A percentile compares a stretch with the other conserved stretches of the same genome.
Evolutionary conservation across 2,888 invertebrate species (phyloP).

Genomic region (Seira ritae): DNA sequence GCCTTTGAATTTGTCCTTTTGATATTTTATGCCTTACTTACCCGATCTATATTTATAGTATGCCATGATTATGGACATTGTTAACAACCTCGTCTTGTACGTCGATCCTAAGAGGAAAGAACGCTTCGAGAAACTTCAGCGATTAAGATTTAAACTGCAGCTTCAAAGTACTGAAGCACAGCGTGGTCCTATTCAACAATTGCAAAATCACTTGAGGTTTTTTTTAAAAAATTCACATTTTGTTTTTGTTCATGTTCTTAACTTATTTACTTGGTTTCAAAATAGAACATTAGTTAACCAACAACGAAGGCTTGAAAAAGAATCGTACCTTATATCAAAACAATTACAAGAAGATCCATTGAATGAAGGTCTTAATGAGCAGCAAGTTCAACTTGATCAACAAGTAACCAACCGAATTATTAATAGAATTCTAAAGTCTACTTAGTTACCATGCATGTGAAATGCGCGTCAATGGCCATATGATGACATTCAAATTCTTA

Average conservation of each 20-base stretch:
- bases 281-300: slow-evolving; percentile 82
- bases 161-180: slow-evolving; percentile 94
- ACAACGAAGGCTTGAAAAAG: slow-evolving; percentile 90
- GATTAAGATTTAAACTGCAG: slow-evolving; percentile 96
- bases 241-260: neutral
- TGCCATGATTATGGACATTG: slow-evolving; percentile 97
- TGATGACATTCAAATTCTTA: too few relatives aligned
- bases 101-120: slow-evolving; percentile 97
- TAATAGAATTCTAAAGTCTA: too few relatives aligned
- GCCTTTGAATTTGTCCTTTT: too few relatives aligned
- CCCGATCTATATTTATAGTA: slow-evolving; percentile 79
- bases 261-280: neutral
- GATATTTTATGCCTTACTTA: too few relatives aligned
- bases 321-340: slow-evolving; percentile 90
- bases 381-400: slow-evolving; percentile 84
- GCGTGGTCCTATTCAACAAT: slow-evolving; percentile 90
- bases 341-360: slow-evolving; percentile 82
- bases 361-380: slow-evolving; percentile 78
- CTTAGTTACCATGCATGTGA: too few relatives aligned
- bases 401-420: too few relatives aligned
- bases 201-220: slow-evolving; percentile 84
- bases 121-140: slow-evolving; percentile 89
- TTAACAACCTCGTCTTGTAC: slow-evolving; percentile 96
- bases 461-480: too few relatives aligned
- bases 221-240: neutral